These are phyloP conservation scores for Cenopis cana DNA, from an alignment of 2,888 invertebrate species.

Conservation along the genomic window DNA sequence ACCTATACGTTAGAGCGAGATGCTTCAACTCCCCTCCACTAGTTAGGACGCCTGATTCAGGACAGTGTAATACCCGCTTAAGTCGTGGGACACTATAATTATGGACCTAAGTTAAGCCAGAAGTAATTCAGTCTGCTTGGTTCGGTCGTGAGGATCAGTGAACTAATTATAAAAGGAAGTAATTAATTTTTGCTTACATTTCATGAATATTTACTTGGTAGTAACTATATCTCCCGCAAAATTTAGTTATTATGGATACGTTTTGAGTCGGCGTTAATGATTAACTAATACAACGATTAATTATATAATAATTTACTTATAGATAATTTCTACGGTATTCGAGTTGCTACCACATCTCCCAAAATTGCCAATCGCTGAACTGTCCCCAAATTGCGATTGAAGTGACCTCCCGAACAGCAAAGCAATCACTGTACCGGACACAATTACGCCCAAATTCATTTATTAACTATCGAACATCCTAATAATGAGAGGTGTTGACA, in stretches of 20 bases:
- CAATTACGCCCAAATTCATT: conserved; percentile 5
- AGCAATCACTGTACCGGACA: neutral
- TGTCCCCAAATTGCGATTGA: neutral
- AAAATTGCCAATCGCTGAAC: neutral
- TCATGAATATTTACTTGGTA: too few relatives aligned
- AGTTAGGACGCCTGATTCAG: too few relatives aligned
- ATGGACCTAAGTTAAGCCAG: conserved; percentile 5
- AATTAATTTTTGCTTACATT: too few relatives aligned
- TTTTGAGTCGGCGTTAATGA: too few relatives aligned
- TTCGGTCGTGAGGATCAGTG: neutral
- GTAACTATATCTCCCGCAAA: too few relatives aligned
- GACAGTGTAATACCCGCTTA: too few relatives aligned
- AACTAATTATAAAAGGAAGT: neutral
- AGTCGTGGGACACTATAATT: neutral
- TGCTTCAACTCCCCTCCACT: too few relatives aligned
- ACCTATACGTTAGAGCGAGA: too few relatives aligned
- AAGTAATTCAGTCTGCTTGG: neutral
- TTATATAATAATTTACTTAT: too few relatives aligned
- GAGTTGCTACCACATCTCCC: neutral
- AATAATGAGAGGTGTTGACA: conserved; percentile 8
- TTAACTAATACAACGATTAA: too few relatives aligned
- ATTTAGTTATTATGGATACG: too few relatives aligned
- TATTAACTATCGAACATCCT: conserved; percentile 4
- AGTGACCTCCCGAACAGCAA: neutral
- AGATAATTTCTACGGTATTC: too few relatives aligned